phyloP scores from a whole-genome alignment of 2,888 invertebrate genomes.

The Gibbula magus region DNA sequence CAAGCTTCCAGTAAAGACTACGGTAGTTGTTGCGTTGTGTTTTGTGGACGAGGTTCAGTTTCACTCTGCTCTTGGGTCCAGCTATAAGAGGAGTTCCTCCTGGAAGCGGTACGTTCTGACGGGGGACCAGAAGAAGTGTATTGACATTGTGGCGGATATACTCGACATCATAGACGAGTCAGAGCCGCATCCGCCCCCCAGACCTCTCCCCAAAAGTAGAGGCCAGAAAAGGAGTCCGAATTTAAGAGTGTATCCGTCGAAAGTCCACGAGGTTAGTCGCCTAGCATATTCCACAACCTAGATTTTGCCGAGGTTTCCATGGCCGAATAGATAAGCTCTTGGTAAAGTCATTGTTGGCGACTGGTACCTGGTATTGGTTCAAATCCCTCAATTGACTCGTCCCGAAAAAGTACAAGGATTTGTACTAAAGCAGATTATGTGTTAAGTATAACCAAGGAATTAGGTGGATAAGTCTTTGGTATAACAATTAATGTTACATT shows the following conservation, averaged over 20 bases:
- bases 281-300: too few species aligned
- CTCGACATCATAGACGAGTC: conserved; percentile 31
- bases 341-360: too few species aligned
- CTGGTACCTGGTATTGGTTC: too few species aligned
- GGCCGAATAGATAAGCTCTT: too few species aligned
- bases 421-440: too few species aligned
- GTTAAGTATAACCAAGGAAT: too few species aligned
- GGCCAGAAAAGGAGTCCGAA: neutral
- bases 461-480: too few species aligned
- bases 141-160: conserved; percentile 27
- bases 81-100: neutral
- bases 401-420: too few species aligned
- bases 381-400: too few species aligned
- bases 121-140: neutral
- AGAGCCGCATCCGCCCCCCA: neutral
- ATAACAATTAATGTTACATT: too few species aligned
- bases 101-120: conserved; percentile 23
- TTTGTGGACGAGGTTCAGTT: conserved; percentile 10
- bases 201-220: neutral
- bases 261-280: conserved; percentile 28
- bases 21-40: conserved; percentile 22
- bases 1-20: neutral
- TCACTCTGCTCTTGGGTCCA: neutral
- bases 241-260: conserved; percentile 26
- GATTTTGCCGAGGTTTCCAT: too few species aligned